Conservation (phyloP, 2,797 vertebrate genomes). For the Falco rusticolus region DNA sequence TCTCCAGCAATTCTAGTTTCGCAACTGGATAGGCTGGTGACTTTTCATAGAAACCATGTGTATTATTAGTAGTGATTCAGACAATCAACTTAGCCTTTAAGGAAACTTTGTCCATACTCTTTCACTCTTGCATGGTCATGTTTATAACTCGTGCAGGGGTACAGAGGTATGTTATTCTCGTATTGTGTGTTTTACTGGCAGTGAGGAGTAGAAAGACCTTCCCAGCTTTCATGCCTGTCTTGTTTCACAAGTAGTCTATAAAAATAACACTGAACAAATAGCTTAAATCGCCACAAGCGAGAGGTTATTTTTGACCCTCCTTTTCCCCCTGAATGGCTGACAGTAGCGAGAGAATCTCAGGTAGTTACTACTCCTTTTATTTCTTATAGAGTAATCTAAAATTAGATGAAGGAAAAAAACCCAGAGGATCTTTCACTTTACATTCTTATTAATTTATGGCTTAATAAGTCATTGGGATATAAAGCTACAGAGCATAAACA, state of each 20-base stretch:
- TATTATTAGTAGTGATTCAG: not conserved
- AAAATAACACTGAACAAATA: constrained; percentile 36
- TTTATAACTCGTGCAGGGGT: not conserved
- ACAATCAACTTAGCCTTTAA: not conserved
- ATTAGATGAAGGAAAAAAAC: not conserved
- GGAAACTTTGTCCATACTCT: not conserved
- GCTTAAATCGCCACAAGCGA: not conserved
- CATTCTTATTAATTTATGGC: not conserved
- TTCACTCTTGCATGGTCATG: not conserved
- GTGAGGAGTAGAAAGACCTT: not conserved
- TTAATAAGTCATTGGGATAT: constrained; percentile 3
- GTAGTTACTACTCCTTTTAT: constrained; percentile 1
- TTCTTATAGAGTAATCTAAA: not conserved
- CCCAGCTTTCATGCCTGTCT: not conserved
- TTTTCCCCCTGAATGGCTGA: not conserved
- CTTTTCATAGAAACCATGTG: not conserved
- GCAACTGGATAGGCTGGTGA: not conserved
- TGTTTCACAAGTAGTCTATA: constrained; percentile 22
- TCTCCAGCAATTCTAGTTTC: not conserved
- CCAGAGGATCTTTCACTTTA: not conserved
- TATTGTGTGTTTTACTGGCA: not conserved
- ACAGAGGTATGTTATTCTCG: not conserved
- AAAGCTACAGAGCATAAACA: not conserved
- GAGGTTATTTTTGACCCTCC: constrained; percentile 4
- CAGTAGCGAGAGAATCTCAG: not conserved